Conservation (phyloP, 1,140 invertebrate species). For the Drosophila elegans region DNA sequence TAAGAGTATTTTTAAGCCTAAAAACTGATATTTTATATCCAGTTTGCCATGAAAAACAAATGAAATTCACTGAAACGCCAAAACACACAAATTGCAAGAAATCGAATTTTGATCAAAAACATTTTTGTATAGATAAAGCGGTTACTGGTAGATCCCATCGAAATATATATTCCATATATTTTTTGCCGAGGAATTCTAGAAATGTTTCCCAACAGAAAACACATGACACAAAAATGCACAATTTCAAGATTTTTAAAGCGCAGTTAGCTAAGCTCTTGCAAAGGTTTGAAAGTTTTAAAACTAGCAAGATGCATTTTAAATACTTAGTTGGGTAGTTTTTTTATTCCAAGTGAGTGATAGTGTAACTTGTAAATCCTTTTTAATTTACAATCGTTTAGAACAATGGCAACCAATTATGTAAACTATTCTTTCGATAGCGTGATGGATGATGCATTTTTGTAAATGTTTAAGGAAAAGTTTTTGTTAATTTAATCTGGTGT, state of each 20-base stretch:
- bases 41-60: conserved; percentile 18
- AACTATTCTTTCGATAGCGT: neutral
- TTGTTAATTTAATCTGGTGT: conserved; percentile 5
- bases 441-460: neutral
- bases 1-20: conserved; percentile 1
- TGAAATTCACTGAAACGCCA: conserved; percentile 21
- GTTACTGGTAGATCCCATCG: conserved; percentile 49
- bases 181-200: conserved; percentile 15
- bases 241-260: neutral
- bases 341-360: no score
- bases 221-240: conserved; percentile 7
- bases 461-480: conserved; percentile 6
- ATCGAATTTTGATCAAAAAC: conserved; percentile 29
- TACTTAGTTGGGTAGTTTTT: neutral
- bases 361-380: no score
- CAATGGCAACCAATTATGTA: neutral
- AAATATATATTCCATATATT: conserved; percentile 37
- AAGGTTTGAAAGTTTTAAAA: neutral
- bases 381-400: no score
- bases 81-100: conserved; percentile 18
- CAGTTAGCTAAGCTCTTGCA: neutral
- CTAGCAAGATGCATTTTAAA: neutral
- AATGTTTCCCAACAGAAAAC: conserved; percentile 21
- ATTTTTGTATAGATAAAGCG: conserved; percentile 27
- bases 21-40: conserved; percentile 44